These are phyloP conservation scores for Acipenser transmontanus DNA, from an alignment of 2,797 vertebrate genomes.

Conservation along the genomic window DNA sequence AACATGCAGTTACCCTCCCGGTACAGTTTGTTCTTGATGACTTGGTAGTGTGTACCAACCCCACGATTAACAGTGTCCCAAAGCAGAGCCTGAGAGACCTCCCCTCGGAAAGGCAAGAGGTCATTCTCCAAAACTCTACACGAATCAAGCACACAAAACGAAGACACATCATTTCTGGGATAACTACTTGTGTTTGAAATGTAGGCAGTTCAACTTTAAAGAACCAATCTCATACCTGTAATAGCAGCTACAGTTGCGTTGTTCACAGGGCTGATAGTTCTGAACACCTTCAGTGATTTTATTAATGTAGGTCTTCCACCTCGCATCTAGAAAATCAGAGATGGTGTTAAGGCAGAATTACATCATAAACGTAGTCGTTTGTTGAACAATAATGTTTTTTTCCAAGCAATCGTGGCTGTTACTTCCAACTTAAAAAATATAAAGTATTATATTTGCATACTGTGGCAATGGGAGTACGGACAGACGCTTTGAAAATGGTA, in stretches of 20 bases:
- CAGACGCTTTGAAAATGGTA: no score
- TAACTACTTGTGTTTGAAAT: no score
- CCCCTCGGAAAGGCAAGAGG: slow-evolving; percentile 68
- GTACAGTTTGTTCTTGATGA: slow-evolving; percentile 77
- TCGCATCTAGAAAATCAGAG: slow-evolving; percentile 29
- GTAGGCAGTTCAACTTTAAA: no score
- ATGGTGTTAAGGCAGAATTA: no score
- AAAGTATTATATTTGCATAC: no score
- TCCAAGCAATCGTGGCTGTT: no score
- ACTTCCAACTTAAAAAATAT: no score
- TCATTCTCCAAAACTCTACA: slow-evolving; percentile 77
- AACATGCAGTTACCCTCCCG: slow-evolving; percentile 92
- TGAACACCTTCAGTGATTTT: slow-evolving; percentile 50
- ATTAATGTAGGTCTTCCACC: slow-evolving; percentile 38
- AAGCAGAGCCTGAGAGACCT: slow-evolving; percentile 75
- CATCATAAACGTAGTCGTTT: no score
- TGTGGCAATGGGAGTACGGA: no score
- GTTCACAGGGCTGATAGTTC: slow-evolving; percentile 61
- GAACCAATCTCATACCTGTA: slow-evolving; percentile 54
- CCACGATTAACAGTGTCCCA: slow-evolving; percentile 64
- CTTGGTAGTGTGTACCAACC: slow-evolving; percentile 90
- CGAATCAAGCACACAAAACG: background rate
- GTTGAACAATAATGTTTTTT: no score
- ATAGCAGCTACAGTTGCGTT: slow-evolving; percentile 81
- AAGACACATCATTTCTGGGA: background rate